Base-by-base conservation (phyloP, 2,888 invertebrate species). In the Oconnorella tubifera region DNA sequence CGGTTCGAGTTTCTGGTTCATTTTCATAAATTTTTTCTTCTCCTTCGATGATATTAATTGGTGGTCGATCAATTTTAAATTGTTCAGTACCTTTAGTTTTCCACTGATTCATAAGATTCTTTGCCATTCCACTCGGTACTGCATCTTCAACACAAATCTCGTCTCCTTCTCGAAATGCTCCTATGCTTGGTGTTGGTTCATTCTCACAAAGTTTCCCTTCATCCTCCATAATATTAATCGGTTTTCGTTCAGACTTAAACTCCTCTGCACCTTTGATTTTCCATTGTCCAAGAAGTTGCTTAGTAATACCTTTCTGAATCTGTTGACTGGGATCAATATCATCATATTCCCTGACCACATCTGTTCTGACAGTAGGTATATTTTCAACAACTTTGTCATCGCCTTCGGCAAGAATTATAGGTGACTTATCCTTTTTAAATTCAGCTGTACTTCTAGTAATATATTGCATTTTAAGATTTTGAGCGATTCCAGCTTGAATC, bases 11-110 rank as follows among this genome's bases (percentile, higher is more conserved):
- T 6, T 32, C 29, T n/a, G 50, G 60, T 10, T 60, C 60, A 50
- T 31, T 60, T 60, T 60, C 60, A 14, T 29, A 23, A 6, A 60
- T n/a, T 27, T 31, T 25, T 23, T 51, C 60, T 60, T 60, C 51
- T 23, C 31, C 60, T 51, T 59, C 59, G n/a, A 31, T 31, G 25
- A 59, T 2, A n/a, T 27, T 48, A 6, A 51, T 60, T 4, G 40
- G 29, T 29, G 27, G 25, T n/a, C 49, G 48, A 0, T 6, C 1
- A 25, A 19, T 32, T n/a, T 48, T 3, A 32, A 27, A 51, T 50
- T 48, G 19, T 31, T 49, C 53, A 19, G 10, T 19, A 27, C 53
- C 25, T 14, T 60, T 60, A 19, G 23, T 59, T 10, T 25, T 23
- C 50, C 59, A 59, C 23, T 49, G 40, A 2, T 48, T 40, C 49